Conservation (phyloP, 2,888 invertebrate species). For the Cephus runcator region DNA sequence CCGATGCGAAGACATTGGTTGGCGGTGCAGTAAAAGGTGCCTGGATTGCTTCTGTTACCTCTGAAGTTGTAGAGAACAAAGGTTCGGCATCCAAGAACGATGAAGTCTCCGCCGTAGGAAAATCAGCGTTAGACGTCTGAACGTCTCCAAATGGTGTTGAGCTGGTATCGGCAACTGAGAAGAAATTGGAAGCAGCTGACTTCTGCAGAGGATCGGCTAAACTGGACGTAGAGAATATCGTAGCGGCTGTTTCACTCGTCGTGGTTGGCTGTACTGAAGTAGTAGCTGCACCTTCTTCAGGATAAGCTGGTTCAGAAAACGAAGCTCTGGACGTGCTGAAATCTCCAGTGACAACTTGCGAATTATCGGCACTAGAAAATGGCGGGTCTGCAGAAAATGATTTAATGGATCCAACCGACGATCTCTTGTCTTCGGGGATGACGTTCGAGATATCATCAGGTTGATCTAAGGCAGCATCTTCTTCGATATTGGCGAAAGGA, state of each 20-base stretch:
- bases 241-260: conserved; percentile 17
- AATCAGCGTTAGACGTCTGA: conserved; percentile 15
- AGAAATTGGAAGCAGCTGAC: conserved; percentile 31
- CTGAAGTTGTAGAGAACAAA: conserved; percentile 26
- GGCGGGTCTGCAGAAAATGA: conserved; percentile 39
- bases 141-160: not conserved
- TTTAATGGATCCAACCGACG: conserved; percentile 34
- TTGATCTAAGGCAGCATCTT: conserved; percentile 19
- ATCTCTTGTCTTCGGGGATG: conserved; percentile 38
- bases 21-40: conserved; percentile 6
- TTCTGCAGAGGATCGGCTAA: not conserved
- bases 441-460: not conserved
- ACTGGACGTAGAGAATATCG: not conserved
- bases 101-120: conserved; percentile 21
- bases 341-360: conserved; percentile 47
- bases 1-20: conserved; percentile 33
- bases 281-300: conserved; percentile 1
- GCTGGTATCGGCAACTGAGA: conserved; percentile 35
- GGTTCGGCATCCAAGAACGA: conserved; percentile 30
- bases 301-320: not conserved
- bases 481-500: conserved; percentile 43
- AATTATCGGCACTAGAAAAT: conserved; percentile 59
- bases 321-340: not conserved
- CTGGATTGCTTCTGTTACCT: not conserved
- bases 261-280: conserved; percentile 22